Evolutionary conservation across 2,797 vertebrate species (phyloP).

Genomic region (Dipus sagitta): DNA sequence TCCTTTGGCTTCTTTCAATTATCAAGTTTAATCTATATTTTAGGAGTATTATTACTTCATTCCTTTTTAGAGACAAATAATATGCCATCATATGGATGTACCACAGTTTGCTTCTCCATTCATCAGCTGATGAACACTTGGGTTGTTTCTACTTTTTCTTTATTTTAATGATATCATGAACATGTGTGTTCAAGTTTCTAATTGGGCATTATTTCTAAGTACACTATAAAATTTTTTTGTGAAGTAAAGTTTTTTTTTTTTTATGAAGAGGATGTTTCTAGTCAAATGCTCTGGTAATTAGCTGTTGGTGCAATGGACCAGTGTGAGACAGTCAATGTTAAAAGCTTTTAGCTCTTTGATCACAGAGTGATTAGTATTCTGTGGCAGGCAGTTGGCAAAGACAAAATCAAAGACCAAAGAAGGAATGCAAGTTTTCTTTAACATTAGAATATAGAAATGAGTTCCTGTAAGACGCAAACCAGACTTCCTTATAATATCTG

Average conservation of each 20-base stretch:
- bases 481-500: slow-evolving; percentile 53
- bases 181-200: slow-evolving; percentile 1
- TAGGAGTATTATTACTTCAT: neutral
- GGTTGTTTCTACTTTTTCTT: neutral
- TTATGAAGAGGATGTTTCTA: slow-evolving; percentile 13
- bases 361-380: slow-evolving; percentile 54
- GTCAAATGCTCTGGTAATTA: slow-evolving; percentile 25
- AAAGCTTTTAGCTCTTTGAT: slow-evolving; percentile 47
- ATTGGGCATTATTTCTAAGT: slow-evolving; percentile 10
- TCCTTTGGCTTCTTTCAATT: slow-evolving; percentile 40
- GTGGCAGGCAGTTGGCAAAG: slow-evolving; percentile 54
- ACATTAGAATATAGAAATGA: slow-evolving; percentile 68
- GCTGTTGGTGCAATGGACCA: neutral
- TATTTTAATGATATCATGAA: neutral
- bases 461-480: slow-evolving; percentile 65
- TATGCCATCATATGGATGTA: neutral
- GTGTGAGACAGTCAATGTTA: slow-evolving; percentile 33
- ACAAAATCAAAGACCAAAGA: slow-evolving; percentile 57
- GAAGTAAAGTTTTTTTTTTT: neutral
- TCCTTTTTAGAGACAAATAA: slow-evolving; percentile 43
- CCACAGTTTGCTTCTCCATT: slow-evolving; percentile 7
- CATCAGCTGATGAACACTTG: neutral
- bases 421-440: slow-evolving; percentile 74
- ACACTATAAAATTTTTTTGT: slow-evolving; percentile 25
- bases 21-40: neutral